These are phyloP conservation scores for Copidosoma floridanum DNA, from an alignment of 1,140 invertebrate genomes.

Conservation along the genomic window DNA sequence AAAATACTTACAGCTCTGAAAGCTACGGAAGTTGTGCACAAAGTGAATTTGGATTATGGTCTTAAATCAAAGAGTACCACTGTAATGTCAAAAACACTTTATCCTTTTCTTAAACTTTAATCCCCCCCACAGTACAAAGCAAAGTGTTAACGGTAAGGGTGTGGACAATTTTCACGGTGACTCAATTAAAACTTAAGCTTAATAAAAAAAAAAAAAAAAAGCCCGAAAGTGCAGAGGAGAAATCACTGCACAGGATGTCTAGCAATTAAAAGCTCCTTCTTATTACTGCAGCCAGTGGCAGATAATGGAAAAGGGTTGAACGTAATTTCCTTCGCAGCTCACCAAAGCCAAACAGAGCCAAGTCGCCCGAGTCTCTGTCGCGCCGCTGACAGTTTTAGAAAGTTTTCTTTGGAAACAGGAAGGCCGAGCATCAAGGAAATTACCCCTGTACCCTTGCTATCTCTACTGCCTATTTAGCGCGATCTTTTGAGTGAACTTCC, in stretches of 20 bases:
- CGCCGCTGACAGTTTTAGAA: background rate
- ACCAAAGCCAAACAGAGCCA: background rate
- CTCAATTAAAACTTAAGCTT: conserved; percentile 3
- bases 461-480: background rate
- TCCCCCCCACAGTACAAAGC: too few relatives aligned
- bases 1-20: too few relatives aligned
- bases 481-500: conserved; percentile 12
- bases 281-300: background rate
- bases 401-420: conserved; percentile 11
- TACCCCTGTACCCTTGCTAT: conserved; percentile 1
- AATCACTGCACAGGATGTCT: background rate
- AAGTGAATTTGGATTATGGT: too few relatives aligned
- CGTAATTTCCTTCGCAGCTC: conserved; percentile 4
- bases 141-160: too few relatives aligned
- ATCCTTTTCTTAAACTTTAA: background rate
- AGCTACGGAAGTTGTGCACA: too few relatives aligned
- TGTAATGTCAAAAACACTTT: background rate
- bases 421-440: conserved; percentile 10
- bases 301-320: background rate
- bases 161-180: too few relatives aligned
- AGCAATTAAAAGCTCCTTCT: conserved; percentile 18
- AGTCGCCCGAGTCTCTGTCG: background rate
- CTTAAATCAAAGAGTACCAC: too few relatives aligned
- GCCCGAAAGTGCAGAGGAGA: background rate
- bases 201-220: conserved; percentile 1